Evolutionary conservation across 1,140 invertebrate genomes (phyloP).

Genomic region (Oryctes rhinoceros): DNA sequence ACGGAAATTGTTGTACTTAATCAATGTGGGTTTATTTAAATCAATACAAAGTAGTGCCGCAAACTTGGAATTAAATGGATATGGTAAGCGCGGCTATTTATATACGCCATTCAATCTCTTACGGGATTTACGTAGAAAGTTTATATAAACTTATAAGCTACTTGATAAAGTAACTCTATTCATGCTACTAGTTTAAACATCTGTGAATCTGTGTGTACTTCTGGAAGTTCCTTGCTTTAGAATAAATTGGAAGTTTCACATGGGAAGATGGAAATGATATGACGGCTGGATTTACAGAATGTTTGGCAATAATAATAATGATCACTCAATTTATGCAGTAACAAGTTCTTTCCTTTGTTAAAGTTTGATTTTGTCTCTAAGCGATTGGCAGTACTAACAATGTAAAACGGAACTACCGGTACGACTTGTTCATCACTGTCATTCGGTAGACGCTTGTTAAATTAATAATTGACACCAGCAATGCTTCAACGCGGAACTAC

Average conservation of each 20-base stretch:
- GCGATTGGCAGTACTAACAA: too few species aligned
- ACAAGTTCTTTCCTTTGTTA: too few species aligned
- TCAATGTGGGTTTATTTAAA: slow-evolving; percentile 32
- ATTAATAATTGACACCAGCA: too few species aligned
- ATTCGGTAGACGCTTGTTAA: too few species aligned
- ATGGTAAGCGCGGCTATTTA: slow-evolving; percentile 24
- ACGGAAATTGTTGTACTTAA: slow-evolving; percentile 29
- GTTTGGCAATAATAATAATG: too few species aligned
- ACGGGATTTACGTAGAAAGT: slow-evolving; percentile 12
- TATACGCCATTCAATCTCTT: slow-evolving; percentile 21
- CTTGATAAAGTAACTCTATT: slow-evolving; percentile 31
- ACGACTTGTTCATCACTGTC: too few species aligned
- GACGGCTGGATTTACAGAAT: too few species aligned
- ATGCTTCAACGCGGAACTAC: too few species aligned
- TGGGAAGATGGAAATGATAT: background rate
- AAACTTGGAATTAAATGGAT: slow-evolving; percentile 32
- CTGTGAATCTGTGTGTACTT: slow-evolving; percentile 22
- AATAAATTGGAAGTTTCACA: background rate
- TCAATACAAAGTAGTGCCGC: slow-evolving; percentile 22
- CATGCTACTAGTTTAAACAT: slow-evolving; percentile 23
- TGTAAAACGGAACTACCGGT: too few species aligned
- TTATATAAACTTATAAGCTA: slow-evolving; percentile 34
- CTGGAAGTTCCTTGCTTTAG: slow-evolving; percentile 5
- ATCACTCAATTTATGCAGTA: too few species aligned
- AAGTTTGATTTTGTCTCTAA: too few species aligned